Percentiles rank a stretch among this genome's conserved stretches.
These are phyloP conservation scores for Mustela lutreola DNA, from an alignment of 2,113 vertebrate genomes.

Conservation along the genomic window DNA sequence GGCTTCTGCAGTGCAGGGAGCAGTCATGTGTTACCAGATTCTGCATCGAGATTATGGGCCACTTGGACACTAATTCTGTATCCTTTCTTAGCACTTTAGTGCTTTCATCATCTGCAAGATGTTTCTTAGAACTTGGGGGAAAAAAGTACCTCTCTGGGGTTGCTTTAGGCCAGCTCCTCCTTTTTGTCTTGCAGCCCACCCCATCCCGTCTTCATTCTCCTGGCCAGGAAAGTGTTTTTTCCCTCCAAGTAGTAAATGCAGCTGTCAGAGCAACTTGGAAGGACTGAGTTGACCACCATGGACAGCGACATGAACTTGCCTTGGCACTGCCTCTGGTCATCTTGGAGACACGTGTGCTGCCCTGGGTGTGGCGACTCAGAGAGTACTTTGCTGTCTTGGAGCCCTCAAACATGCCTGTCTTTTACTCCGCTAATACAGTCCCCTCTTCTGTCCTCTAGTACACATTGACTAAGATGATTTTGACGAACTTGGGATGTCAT, in stretches of 20 bases:
- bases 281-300: not conserved
- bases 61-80: not conserved
- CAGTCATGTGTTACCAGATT: not conserved
- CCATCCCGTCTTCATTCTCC: not conserved
- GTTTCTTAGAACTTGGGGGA: not conserved
- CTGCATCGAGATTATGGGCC: not conserved
- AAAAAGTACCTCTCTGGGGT: not conserved
- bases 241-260: not conserved
- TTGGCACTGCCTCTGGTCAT: not conserved
- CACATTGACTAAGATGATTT: not conserved
- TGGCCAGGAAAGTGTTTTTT: not conserved
- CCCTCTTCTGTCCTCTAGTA: not conserved
- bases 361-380: not conserved
- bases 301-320: not conserved
- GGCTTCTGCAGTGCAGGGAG: not conserved
- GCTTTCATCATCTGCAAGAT: not conserved
- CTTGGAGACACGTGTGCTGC: not conserved
- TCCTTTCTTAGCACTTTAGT: slow-evolving; percentile 31
- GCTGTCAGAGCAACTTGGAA: not conserved
- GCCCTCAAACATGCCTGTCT: not conserved
- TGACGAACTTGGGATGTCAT: not conserved
- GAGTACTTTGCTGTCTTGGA: not conserved
- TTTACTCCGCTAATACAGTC: not conserved
- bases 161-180: not conserved
- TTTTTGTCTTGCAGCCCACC: not conserved